Base-by-base conservation (phyloP, 2,888 invertebrate species). In the Metallyticus violacea region DNA sequence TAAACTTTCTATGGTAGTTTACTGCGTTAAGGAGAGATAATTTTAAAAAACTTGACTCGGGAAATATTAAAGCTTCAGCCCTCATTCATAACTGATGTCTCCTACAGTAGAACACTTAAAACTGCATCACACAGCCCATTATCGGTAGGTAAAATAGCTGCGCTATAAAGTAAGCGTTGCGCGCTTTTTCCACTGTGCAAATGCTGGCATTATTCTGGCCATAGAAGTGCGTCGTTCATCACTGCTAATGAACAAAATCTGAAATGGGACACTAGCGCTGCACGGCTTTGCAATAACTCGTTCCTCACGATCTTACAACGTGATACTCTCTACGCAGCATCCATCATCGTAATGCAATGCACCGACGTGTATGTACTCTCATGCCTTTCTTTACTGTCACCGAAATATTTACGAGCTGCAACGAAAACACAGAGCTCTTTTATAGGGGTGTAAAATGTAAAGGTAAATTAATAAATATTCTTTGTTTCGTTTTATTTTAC, bases 231-330 rank as follows among this genome's bases (percentile, higher is more conserved):
- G 83, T 27, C 77, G 83, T 83, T 83, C 77, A 83, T 83, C 83
- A 77, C 83, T 83, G 83, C 28, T 83, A 83, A 83, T 83, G 77
- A 83, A 83, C 77, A 77, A 77, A 62, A 83, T 83, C 77, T 83
- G 83, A 83, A 83, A 83, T 83, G 77, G 77, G 77, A 77, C 83
- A 77, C 83, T 25, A 26, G 7, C 15, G 62, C 82, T 7, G 28
- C 77, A 22, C 26, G 15, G 2, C 30, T 0, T 7, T 22, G 6
- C 81, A 81, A 62, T 62, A 62, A 62, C 40, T 62, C 40, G 40
- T 62, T 62, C 40, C 22, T 62, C 40, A 62, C 40, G 40, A 62
- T 62, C 40, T 62, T 62, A 62, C 40, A 40, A 40, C 40, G 40
- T 9, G 40, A 40, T 40, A 40, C 40, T 40, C 40, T 40, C 40